Percentiles rank a stretch among this genome's conserved stretches.
Evolutionary conservation across 2,797 vertebrate genomes (phyloP).

Genomic region (Megaceryle alcyon): DNA sequence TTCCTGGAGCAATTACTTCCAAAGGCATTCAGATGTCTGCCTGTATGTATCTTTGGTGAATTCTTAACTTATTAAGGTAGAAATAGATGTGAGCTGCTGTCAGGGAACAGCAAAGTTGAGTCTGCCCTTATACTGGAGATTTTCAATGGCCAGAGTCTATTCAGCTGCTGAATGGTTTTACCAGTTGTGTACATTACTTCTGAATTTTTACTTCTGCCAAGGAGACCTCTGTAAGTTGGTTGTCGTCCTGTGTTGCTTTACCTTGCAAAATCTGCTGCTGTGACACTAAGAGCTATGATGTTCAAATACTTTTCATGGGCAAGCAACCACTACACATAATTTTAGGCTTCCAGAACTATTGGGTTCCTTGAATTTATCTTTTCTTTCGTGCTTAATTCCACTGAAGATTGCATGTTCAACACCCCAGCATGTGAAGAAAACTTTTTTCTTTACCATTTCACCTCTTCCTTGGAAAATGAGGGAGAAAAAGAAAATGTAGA

Average conservation of each 20-base stretch:
- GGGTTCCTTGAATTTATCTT: background rate
- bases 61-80: slow-evolving; percentile 8
- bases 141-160: background rate
- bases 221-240: background rate
- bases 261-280: background rate
- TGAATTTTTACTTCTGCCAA: background rate
- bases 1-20: slow-evolving; percentile 1
- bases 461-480: background rate
- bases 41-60: background rate
- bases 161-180: background rate
- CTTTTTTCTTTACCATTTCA: background rate
- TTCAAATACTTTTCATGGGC: background rate
- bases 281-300: background rate
- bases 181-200: background rate
- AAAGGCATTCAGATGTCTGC: background rate
- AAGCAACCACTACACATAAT: background rate
- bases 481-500: background rate
- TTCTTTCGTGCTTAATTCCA: background rate
- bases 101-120: background rate
- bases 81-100: background rate
- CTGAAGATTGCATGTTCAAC: accelerated
- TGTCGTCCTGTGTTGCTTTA: background rate
- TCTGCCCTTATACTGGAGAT: background rate
- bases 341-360: background rate
- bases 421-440: no score